Evolutionary conservation across 2,113 vertebrate genomes (phyloP), one percentile per base, ranked within the genome.

Genomic region (Istiophorus platypterus): DNA sequence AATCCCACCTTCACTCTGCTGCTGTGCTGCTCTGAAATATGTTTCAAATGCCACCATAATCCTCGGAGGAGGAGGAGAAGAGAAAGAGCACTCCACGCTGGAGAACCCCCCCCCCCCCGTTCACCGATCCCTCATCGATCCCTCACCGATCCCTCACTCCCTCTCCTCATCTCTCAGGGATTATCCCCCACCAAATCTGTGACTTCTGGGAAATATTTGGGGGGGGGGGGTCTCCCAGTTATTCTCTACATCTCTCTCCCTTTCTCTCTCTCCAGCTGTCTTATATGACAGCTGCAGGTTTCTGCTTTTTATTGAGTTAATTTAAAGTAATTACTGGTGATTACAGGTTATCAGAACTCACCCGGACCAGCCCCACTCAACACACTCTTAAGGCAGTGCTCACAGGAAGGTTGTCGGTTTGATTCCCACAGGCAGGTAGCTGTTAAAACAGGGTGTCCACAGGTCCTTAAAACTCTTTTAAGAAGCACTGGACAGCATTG

Each of bases 121-220:
- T 73, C 8, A 0, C 62, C 70, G 4, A 83, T 86, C 88, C 85
- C 86, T 72, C 37, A 39, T 72, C 80, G 24, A 1, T 56, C 4
- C 34, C 78, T 73, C 8, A 0, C 62, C 70, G 4, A 83, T 86
- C 88, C 85, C 86, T 72, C 49, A 13, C 73, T 87, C 89, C 87
- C 88, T 80, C 77, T 80, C 75, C 84, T 92, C 90, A 93, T 92
- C 90, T 93, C 92, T 89, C 79, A 90, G 90, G 92, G 92, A 92
- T 93, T 93, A 92, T 88, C 85, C 78, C 56, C 52, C 51, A 17
- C 74, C 13, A 61, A 83, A 74, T 81, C 89, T 47, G 57, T 56
- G 90, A 81, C 85, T 92, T 90, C 86, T 93, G 91, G 89, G 90
- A 90, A 91, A 92, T 93, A 92, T 93, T 91, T 77, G 88, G 87